Base-by-base conservation (phyloP, 2,888 invertebrate genomes). In the Rhimphoctona megacephalus region DNA sequence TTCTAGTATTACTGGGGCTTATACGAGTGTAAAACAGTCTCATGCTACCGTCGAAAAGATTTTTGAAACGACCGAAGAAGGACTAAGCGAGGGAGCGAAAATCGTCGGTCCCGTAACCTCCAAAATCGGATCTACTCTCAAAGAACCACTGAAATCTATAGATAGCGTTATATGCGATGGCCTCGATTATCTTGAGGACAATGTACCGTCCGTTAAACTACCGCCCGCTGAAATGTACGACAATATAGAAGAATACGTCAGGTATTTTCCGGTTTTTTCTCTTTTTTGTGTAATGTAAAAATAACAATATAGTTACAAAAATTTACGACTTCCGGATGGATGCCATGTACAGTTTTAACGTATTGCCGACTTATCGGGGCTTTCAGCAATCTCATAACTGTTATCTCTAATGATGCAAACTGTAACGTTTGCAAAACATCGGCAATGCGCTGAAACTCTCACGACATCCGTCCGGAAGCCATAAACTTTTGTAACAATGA, bases 171-270 rank as follows among this genome's bases (percentile, higher is more conserved):
- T 95, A 22, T 95, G 94, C 89, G 87, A 92, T 43, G 94, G 94
- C 83, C 91, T 95, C 80, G 94, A 94, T 77, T 93, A 94, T 64
- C 87, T 95, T 43, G 95, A 95, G 88, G 93, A 94, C 66, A 94
- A 92, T 77, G 93, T 94, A 49, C 95, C 95, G 1, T 92, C 94
- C 22, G 94, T 95, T 70, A 94, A 92, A 54, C 92, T 94, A 61
- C 94, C 94, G 22, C 92, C 95, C 25, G 92, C 93, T 54, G 91
- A 94, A 89, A 94, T 95, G 72, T 90, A 91, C 61, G 89, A 85
- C 9, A 90, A 89, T 49, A 84, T 92, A 43, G 85, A 85, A 67
- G 89, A 87, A 61, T 90, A 88, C 43, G 76, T 92, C 77, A 93
- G 91, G 93, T 92, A 88, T 52, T 30, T 61, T 17, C 5, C 0